Evolutionary conservation across 1,140 invertebrate species (phyloP), one percentile per base, ranked within the genome.

Genomic region (Chironomus tepperi): DNA sequence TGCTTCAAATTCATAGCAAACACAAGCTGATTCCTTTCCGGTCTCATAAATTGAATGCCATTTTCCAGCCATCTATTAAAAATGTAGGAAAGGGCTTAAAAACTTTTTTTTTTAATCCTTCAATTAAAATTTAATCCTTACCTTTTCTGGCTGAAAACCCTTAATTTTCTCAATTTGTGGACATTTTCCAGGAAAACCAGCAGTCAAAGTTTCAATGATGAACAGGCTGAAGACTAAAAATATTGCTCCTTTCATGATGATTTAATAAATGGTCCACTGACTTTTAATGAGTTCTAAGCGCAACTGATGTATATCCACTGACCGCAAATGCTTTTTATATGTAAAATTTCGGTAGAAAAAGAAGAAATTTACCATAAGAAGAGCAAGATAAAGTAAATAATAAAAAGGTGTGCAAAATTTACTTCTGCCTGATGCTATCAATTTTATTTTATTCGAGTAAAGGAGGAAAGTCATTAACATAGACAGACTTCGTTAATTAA

Each of bases 401-500:
- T 34, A 34, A 34, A 34, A 34, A 34, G 24, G 24, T 5, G 24
- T 34, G 24, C 24, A 34, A 34, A 34, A 34, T 34, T 34, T 34
- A 34, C 24, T 34, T 34, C 24, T 34, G 1, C 1, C 5, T 34
- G 24, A 34, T 34, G 24, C 24, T 34, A 34, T 34, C 24, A 34
- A 34, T 34, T 34, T 5, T 5, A 2, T n/a, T n/a, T n/a, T 34
- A 2, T 34, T 34, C 24, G 24, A 34, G 24, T 5, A 15, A 57
- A 57, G n/a, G 47, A 57, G 8, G 10, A 57, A 57, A 57, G 47
- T 57, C 47, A 57, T 57, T 57, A 57, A 57, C 47, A 12, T 34
- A 9, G 47, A 57, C 12, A 57, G 47, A 57, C n/a, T 57, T 57
- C 47, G 47, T 57, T 57, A 57, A 57, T 57, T 57, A 57, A 57